Evolutionary conservation across 2,797 vertebrate species (phyloP), one percentile per base, ranked within the genome.

Genomic region (Schizopygopsis pylzovi): DNA sequence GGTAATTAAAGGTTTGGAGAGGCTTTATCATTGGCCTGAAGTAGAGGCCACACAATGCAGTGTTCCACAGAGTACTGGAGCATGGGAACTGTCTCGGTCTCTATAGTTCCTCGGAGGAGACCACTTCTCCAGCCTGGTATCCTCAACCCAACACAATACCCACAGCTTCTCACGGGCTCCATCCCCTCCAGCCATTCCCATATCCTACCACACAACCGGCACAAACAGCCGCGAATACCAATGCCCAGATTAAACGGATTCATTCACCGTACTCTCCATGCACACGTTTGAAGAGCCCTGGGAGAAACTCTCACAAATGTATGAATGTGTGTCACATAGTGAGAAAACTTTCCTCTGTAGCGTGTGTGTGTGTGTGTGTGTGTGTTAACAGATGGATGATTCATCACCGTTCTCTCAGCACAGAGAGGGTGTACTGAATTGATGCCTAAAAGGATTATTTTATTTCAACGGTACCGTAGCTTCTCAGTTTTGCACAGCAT

Each of bases 191-290:
- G 85, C 86, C 16, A 84, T 88, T 84, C 76, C 88, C 77, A 86
- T 84, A 88, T 88, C 87, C 88, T 84, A 78, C 82, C 59, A 83
- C 85, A 90, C 81, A 89, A 85, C 84, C 84, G 78, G 56, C 82
- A 79, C 84, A 77, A 88, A 85, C 77, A 86, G 72, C 73, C 54
- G n/a, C 82, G 84, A 89, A 89, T 91, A 85, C 88, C 87, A 91
- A 90, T 90, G 89, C 86, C 87, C 85, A 91, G 90, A 91, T 91
- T 91, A 91, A 79, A 87, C 1, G 52, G 33, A 83, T 87, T 85
- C 86, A 89, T 91, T 91, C 86, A 90, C 75, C 54, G 54, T 76
- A 25, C 56, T 85, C 86, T 87, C 85, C 83, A 85, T 85, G 41
- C 82, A 84, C 56, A 86, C 86, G 81, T 85, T 88, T 87, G 84